Evolutionary conservation across 2,888 invertebrate species (phyloP).

Genomic region (Epistrophe grossulariae): DNA sequence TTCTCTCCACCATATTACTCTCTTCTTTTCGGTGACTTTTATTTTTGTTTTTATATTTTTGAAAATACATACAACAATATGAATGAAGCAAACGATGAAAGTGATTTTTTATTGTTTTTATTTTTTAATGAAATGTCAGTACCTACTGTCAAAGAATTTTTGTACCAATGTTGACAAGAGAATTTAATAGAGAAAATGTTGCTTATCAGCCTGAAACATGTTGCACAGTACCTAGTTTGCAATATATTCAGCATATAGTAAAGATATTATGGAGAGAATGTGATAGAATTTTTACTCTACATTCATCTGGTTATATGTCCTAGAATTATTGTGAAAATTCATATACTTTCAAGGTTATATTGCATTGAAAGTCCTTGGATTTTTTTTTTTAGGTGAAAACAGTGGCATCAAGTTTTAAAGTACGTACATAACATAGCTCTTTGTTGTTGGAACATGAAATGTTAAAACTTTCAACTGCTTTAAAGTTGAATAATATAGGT

Average conservation of each 20-base stretch:
- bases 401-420: background rate
- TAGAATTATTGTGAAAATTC: background rate
- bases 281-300: background rate
- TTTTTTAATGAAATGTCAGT: background rate
- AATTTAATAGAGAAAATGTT: background rate
- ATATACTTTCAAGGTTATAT: slow-evolving; percentile 20
- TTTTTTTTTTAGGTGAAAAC: background rate
- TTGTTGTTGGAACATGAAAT: slow-evolving; percentile 13
- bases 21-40: slow-evolving; percentile 3
- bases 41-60: slow-evolving; percentile 1
- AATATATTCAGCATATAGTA: background rate
- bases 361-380: slow-evolving; percentile 17
- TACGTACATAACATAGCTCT: background rate
- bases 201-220: background rate
- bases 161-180: background rate
- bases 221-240: background rate
- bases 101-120: background rate
- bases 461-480: background rate
- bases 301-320: background rate
- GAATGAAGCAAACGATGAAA: slow-evolving; percentile 47
- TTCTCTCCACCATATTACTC: slow-evolving; percentile 27
- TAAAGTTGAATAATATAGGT: background rate
- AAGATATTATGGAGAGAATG: background rate
- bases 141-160: background rate
- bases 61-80: background rate